phyloP scores from a whole-genome alignment of 35 echinoderm and acorn worm genomes.

The Apostichopus californicus region DNA sequence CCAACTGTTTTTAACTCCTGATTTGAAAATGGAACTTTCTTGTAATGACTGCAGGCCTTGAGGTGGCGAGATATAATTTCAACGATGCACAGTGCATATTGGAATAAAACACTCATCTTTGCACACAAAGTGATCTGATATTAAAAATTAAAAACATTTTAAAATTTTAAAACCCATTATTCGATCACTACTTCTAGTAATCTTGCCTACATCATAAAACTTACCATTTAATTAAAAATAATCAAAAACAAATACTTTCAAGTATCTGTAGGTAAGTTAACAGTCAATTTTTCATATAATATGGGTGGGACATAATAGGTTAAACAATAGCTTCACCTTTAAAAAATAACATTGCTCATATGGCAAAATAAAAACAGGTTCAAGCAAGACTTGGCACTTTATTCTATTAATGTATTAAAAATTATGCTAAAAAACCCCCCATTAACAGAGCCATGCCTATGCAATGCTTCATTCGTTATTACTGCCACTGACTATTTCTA shows the following conservation, averaged over 20 bases:
- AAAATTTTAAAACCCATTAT: too few relatives aligned
- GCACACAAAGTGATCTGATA: too few relatives aligned
- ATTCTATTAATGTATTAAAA: not conserved
- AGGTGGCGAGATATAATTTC: too few relatives aligned
- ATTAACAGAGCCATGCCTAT: not conserved
- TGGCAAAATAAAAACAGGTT: not conserved
- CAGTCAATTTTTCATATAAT: not conserved
- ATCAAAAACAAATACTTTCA: not conserved
- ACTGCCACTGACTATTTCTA: not conserved
- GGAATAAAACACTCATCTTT: too few relatives aligned
- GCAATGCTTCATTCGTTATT: not conserved
- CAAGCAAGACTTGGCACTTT: constrained; percentile 21
- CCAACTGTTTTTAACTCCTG: too few relatives aligned
- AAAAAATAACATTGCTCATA: not conserved
- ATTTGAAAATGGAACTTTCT: too few relatives aligned
- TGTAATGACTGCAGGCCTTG: too few relatives aligned
- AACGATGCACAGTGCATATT: too few relatives aligned
- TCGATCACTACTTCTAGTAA: not conserved
- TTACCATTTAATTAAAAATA: not conserved
- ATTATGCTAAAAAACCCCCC: not conserved
- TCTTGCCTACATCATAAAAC: not conserved
- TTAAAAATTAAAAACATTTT: too few relatives aligned
- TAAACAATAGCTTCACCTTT: not conserved
- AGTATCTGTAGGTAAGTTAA: not conserved
- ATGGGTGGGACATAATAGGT: not conserved